Conservation (phyloP, 2,113 vertebrate species). For the Aegithalos caudatus region DNA sequence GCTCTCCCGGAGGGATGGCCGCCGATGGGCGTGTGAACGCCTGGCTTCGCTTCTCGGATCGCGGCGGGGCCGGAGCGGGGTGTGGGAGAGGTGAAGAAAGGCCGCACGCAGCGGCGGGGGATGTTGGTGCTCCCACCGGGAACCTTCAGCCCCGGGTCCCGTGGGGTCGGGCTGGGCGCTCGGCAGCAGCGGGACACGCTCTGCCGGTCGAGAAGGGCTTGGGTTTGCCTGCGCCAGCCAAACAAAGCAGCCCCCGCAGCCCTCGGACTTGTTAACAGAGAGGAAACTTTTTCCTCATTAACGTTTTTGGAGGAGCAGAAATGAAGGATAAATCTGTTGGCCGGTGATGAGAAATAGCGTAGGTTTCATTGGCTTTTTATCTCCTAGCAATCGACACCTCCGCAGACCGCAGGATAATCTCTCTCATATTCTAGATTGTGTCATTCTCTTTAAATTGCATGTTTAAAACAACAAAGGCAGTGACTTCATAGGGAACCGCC, state of each 20-base stretch:
- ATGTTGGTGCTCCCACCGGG: fast-evolving
- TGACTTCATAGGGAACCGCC: constrained; percentile 74
- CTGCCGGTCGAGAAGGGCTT: background rate
- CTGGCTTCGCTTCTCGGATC: background rate
- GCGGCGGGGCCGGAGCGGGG: background rate
- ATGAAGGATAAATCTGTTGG: background rate
- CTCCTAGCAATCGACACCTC: constrained; percentile 48
- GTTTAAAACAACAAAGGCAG: constrained; percentile 74
- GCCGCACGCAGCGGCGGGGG: background rate
- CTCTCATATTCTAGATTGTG: constrained; percentile 53
- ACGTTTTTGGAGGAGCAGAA: background rate
- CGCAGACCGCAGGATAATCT: constrained; percentile 55
- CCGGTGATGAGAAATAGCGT: constrained; percentile 11
- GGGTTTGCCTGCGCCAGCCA: background rate
- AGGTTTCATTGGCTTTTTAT: constrained; percentile 52
- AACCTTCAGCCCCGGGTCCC: background rate
- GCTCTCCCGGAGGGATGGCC: background rate
- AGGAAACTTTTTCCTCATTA: background rate
- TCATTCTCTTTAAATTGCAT: constrained; percentile 73
- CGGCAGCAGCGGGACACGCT: background rate
- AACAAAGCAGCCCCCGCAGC: background rate
- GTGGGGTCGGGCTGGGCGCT: background rate
- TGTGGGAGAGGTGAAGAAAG: background rate
- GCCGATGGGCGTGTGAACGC: background rate
- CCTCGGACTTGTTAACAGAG: background rate